Base-by-base conservation (phyloP, 2,888 invertebrate species). In the Ennomos fuscantarius region DNA sequence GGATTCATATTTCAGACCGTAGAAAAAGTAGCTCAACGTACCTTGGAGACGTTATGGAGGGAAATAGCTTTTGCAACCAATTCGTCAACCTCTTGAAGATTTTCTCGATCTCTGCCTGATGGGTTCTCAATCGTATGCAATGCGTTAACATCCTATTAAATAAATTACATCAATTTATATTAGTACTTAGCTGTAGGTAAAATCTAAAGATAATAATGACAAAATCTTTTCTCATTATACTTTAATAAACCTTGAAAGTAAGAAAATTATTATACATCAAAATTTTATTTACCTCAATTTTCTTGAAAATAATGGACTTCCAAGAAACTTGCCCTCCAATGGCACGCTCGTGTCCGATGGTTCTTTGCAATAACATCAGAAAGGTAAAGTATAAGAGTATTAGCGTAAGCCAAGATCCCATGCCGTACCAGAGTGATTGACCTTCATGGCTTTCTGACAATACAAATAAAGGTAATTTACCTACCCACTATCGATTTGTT, bases 291-390 rank as follows among this genome's bases (percentile, higher is more conserved):
- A 86, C 90, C 78, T 76, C 70, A 24, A 56, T 55, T 69, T 82
- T 72, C 58, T 84, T 87, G 62, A 89, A 89, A 43, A 91, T 74
- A 8, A 87, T 78, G 0, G 87, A 82, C 54, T 76, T 83, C 90
- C 87, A 91, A 0, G 89, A 79, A 6, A 87, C 86, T 50, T 84
- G 85, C 0, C 87, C 90, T 0, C 90, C 90, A 9, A 90, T 86
- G 2, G 89, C 85, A 0, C 72, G 73, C 1, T 76, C 68, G 9
- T 73, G 72, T 5, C 85, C 82, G 11, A 90, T 67, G 0, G 88
- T 89, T 8, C 83, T 72, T 65, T 91, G 90, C 56, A 91, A 63
- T 40, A 89, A 32, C 87, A 90, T 86, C 59, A 91, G 68, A 0
- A 89, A 9, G 0, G 60, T 61, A 51, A 87, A 89, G 65, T 87